Evolutionary conservation across 2,888 invertebrate genomes (phyloP).

Genomic region (Lycia hirtaria): DNA sequence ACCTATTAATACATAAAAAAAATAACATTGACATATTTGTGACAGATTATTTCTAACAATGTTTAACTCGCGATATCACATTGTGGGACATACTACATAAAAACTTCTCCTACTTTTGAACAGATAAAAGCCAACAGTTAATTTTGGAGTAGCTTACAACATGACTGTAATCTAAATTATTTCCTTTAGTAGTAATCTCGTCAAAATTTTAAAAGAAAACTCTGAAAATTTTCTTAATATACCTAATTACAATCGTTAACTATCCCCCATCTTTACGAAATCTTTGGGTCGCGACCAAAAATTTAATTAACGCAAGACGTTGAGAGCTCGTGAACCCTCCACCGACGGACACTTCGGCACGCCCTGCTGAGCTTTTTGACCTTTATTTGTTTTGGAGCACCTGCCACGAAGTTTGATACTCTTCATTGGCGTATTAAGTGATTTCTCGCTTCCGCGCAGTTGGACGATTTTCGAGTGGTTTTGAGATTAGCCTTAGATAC

Average conservation of each 20-base stretch:
- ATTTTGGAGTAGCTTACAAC: too few relatives aligned
- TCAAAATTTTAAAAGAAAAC: neutral
- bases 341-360: slow-evolving; percentile 43
- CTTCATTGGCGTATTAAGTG: slow-evolving; percentile 37
- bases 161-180: too few relatives aligned
- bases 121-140: too few relatives aligned
- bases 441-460: slow-evolving; percentile 34
- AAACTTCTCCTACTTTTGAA: too few relatives aligned
- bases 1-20: too few relatives aligned
- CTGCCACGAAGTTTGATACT: slow-evolving; percentile 34
- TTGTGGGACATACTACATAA: too few relatives aligned
- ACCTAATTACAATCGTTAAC: slow-evolving; percentile 16
- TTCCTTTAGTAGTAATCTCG: too few relatives aligned
- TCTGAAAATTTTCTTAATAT: neutral
- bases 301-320: slow-evolving; percentile 25
- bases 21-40: too few relatives aligned
- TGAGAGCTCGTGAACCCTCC: slow-evolving; percentile 28
- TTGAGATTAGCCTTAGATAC: neutral
- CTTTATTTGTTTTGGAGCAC: slow-evolving; percentile 46
- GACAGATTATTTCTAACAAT: too few relatives aligned
- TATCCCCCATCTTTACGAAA: slow-evolving; percentile 1
- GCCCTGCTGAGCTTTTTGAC: slow-evolving; percentile 47
- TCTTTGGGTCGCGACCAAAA: slow-evolving; percentile 19
- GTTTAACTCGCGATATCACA: neutral
- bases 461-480: slow-evolving; percentile 26